A percentile compares a stretch with the other conserved stretches of the same genome.
Evolutionary conservation across 2,888 invertebrate species (phyloP).

Genomic region (Scaptomyza reducta): DNA sequence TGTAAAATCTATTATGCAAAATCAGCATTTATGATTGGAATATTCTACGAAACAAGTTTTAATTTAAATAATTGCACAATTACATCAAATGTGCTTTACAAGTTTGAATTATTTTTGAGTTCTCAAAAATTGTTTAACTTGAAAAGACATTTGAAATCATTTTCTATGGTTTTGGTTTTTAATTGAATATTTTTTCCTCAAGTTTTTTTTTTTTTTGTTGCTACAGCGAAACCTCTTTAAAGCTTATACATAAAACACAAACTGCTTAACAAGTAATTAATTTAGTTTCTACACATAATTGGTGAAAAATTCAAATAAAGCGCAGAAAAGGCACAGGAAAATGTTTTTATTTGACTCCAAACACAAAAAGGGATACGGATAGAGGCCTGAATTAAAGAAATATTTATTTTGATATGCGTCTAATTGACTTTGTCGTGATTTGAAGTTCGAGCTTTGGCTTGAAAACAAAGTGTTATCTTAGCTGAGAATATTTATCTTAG

Average conservation of each 20-base stretch:
- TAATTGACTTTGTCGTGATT: conserved; percentile 66
- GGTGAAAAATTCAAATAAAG: conserved; percentile 32
- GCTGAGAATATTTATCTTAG: conserved; percentile 54
- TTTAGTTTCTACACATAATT: conserved; percentile 14
- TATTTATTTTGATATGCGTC: conserved; percentile 64
- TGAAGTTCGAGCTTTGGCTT: conserved; percentile 40
- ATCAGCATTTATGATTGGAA: conserved; percentile 54
- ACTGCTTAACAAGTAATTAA: conserved; percentile 21
- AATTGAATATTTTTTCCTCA: conserved; percentile 27
- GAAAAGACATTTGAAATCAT: conserved; percentile 20
- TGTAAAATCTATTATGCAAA: conserved; percentile 42
- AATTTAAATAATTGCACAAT: conserved; percentile 44
- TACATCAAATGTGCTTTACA: conserved; percentile 28
- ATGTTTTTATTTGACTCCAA: conserved; percentile 13
- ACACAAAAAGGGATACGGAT: conserved; percentile 6
- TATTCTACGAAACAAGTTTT: conserved; percentile 42
- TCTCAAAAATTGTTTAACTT: conserved; percentile 6
- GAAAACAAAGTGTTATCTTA: conserved; percentile 46
- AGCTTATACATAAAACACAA: conserved; percentile 62
- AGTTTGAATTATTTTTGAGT: conserved; percentile 2
- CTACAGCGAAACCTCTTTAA: conserved; percentile 81
- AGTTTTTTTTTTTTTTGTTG: conserved; percentile 38
- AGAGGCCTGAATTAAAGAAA: conserved; percentile 26
- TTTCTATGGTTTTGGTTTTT: conserved; percentile 5
- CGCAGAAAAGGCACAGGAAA: conserved; percentile 78